Evolutionary conservation across 1,140 invertebrate species (phyloP).

Genomic region (Sitobion miscanthi): DNA sequence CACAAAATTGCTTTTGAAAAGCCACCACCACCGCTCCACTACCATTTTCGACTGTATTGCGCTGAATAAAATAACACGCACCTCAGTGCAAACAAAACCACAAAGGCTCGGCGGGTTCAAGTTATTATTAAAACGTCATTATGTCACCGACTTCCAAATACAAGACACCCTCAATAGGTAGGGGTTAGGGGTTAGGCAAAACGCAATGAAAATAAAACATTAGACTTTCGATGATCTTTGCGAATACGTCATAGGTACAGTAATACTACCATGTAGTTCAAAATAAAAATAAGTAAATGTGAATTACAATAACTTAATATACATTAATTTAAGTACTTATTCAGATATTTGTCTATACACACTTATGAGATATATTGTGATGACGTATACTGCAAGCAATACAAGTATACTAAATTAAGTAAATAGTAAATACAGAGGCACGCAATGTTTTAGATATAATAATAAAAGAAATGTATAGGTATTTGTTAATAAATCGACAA

Average conservation of each 20-base stretch:
- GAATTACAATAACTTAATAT: neutral
- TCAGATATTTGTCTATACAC: neutral
- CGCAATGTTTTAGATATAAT: neutral
- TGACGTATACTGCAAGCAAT: neutral
- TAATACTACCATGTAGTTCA: neutral
- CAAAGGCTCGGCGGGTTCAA: neutral
- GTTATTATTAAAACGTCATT: conserved; percentile 43
- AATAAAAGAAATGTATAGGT: neutral
- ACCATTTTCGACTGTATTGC: neutral
- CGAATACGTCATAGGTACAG: neutral
- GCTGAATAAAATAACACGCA: neutral
- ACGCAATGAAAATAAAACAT: neutral
- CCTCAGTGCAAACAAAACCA: neutral
- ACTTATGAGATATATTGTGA: neutral
- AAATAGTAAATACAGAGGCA: neutral
- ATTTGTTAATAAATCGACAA: neutral
- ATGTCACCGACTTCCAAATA: neutral
- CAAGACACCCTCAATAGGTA: neutral
- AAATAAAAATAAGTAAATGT: neutral
- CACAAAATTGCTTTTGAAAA: conserved; percentile 16
- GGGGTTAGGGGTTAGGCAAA: neutral
- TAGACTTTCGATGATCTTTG: neutral
- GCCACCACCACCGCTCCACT: neutral
- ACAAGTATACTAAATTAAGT: neutral
- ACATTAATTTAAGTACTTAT: neutral